Conservation (phyloP, 2,113 vertebrate genomes). For the Bufo gargarizans region DNA sequence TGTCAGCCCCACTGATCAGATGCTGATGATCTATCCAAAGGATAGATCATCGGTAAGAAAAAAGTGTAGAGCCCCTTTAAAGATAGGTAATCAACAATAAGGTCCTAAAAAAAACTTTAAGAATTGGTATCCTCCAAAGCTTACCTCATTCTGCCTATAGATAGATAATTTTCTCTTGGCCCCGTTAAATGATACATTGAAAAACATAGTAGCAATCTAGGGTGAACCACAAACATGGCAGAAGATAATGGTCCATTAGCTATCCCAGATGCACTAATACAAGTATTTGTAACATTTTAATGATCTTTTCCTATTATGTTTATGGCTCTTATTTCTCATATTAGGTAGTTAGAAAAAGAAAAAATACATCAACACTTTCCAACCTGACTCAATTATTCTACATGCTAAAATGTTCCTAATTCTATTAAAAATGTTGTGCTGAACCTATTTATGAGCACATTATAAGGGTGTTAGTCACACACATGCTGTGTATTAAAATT, state of each 20-base stretch:
- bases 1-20: no score
- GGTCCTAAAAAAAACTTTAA: no score
- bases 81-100: no score
- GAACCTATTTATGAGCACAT: slow-evolving; percentile 39
- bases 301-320: slow-evolving; percentile 36
- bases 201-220: not conserved
- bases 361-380: slow-evolving; percentile 9
- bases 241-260: not conserved
- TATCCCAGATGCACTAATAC: not conserved
- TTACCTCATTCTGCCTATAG: no score
- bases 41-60: no score
- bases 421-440: slow-evolving; percentile 43
- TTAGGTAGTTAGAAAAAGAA: slow-evolving; percentile 4
- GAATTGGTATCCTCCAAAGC: no score
- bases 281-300: slow-evolving; percentile 31
- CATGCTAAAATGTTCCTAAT: slow-evolving; percentile 47
- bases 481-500: slow-evolving; percentile 45
- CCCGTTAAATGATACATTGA: not conserved
- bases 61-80: no score
- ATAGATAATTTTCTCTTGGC: not conserved
- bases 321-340: slow-evolving; percentile 27
- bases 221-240: not conserved
- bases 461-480: slow-evolving; percentile 55
- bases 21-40: no score
- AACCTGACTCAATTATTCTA: slow-evolving; percentile 30